Evolutionary conservation across 1,140 invertebrate species (phyloP).

Genomic region (Panonychus citri): DNA sequence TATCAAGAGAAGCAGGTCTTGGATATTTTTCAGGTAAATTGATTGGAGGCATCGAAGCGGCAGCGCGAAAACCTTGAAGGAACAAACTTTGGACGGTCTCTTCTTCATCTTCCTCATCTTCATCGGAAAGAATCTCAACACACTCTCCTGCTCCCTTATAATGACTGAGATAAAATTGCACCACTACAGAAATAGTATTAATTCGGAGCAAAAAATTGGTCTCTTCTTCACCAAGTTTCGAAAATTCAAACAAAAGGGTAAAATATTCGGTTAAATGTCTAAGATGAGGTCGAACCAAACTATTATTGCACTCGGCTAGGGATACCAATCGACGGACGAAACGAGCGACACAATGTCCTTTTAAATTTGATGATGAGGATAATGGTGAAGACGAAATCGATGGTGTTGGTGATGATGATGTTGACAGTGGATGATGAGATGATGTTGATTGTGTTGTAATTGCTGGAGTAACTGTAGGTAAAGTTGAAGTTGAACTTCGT

Average conservation of each 20-base stretch:
- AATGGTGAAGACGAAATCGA: neutral
- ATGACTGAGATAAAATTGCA: conserved; percentile 72
- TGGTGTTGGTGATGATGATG: too few species aligned
- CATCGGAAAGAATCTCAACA: conserved; percentile 28
- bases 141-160: conserved; percentile 23
- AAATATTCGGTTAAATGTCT: conserved; percentile 79
- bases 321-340: conserved; percentile 71
- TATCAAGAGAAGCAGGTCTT: conserved; percentile 69
- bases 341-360: conserved; percentile 64
- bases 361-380: conserved; percentile 16
- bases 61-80: neutral
- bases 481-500: neutral
- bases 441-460: neutral
- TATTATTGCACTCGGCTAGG: conserved; percentile 33
- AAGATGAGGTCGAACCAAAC: conserved; percentile 44
- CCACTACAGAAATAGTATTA: conserved; percentile 63
- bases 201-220: conserved; percentile 59
- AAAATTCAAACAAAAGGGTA: conserved; percentile 68
- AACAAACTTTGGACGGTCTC: neutral
- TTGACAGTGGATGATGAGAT: neutral
- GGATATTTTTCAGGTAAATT: conserved; percentile 22
- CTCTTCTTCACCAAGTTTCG: conserved; percentile 81
- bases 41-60: neutral
- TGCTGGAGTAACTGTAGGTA: neutral
- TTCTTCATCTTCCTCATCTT: conserved; percentile 54